Conservation (phyloP, 2,888 invertebrate species). For the Drosophila pseudotakahashii region DNA sequence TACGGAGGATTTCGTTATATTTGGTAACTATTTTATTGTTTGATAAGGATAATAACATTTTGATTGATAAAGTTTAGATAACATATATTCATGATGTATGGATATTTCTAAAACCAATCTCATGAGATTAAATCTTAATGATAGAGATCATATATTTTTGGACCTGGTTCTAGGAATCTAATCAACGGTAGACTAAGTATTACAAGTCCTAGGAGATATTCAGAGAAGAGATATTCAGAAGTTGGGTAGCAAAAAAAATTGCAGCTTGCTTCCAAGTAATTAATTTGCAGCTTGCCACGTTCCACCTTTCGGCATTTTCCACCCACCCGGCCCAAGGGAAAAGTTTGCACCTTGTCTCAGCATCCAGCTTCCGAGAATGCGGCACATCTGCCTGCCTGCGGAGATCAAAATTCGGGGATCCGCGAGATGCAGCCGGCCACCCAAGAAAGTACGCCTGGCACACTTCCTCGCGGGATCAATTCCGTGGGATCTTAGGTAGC, state of each 20-base stretch:
- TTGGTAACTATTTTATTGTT: too few species aligned
- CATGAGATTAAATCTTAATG: too few species aligned
- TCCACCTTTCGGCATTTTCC: slow-evolving; percentile 51
- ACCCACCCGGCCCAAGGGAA: slow-evolving; percentile 40
- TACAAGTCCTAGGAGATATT: too few species aligned
- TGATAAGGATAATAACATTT: background rate
- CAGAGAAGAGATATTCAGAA: background rate
- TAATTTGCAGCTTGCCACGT: slow-evolving; percentile 50
- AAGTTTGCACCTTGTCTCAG: slow-evolving; percentile 36
- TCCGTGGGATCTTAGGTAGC: slow-evolving; percentile 57
- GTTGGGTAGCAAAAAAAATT: slow-evolving; percentile 16
- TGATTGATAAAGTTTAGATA: background rate
- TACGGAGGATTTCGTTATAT: too few species aligned
- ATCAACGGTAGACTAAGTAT: background rate
- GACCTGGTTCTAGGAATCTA: background rate
- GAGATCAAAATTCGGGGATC: slow-evolving; percentile 7
- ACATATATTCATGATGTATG: background rate
- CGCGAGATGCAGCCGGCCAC: slow-evolving; percentile 54
- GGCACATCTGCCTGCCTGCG: slow-evolving; percentile 67
- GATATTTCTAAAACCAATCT: background rate
- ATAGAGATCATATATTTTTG: too few species aligned
- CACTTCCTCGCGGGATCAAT: slow-evolving; percentile 61
- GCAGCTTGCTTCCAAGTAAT: slow-evolving; percentile 53
- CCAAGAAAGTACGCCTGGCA: slow-evolving; percentile 53
- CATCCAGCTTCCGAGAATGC: slow-evolving; percentile 66